phyloP scores from a whole-genome alignment of 2,113 vertebrate species.

The Hyperopisus bebe region DNA sequence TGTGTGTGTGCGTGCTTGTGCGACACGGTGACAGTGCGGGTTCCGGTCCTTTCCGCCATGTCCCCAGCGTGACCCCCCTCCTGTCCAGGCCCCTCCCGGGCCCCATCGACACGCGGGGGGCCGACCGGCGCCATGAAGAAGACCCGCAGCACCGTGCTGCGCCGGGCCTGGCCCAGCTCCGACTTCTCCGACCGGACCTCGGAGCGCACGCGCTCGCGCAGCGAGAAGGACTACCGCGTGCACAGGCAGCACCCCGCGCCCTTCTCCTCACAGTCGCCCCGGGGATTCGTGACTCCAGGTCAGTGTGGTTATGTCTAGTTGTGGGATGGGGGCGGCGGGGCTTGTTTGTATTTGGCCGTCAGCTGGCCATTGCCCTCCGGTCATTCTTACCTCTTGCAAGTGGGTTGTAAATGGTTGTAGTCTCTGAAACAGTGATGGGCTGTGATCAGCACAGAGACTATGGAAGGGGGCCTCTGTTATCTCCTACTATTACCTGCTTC shows the following conservation, averaged over 20 bases:
- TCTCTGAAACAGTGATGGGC: background rate
- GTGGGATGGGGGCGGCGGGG: background rate
- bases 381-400: background rate
- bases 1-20: conserved; percentile 7
- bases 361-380: background rate
- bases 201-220: conserved; percentile 79
- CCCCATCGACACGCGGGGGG: conserved; percentile 33
- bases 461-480: background rate
- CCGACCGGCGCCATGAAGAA: conserved; percentile 74
- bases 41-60: conserved; percentile 46
- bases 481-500: background rate
- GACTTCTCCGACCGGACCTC: conserved; percentile 85
- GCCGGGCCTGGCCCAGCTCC: conserved; percentile 84
- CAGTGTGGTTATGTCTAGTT: conserved; percentile 39
- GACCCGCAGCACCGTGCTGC: conserved; percentile 79
- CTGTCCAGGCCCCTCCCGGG: conserved; percentile 22
- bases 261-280: conserved; percentile 70
- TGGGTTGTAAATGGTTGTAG: background rate
- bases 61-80: conserved; percentile 13
- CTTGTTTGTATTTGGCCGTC: background rate
- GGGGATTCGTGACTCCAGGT: conserved; percentile 84
- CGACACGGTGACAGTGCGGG: conserved; percentile 28
- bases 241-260: conserved; percentile 79
- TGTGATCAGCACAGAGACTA: background rate
- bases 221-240: conserved; percentile 87